These are phyloP conservation scores for Cephus cinctus DNA, from an alignment of 1,140 invertebrate species.

Conservation along the genomic window DNA sequence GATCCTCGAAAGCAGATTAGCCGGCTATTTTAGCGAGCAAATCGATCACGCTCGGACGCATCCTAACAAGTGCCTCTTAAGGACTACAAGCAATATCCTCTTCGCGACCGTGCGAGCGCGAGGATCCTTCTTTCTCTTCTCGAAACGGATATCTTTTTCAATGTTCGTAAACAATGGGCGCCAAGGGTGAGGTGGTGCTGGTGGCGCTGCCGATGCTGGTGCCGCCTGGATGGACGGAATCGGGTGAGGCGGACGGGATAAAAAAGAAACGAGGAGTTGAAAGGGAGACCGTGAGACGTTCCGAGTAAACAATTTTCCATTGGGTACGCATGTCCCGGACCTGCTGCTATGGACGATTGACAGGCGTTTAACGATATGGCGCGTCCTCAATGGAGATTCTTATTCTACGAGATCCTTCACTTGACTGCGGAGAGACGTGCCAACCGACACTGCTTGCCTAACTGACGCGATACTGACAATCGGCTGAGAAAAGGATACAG, in stretches of 20 bases:
- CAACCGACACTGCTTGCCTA: too few species aligned
- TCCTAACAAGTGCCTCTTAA: constrained; percentile 51
- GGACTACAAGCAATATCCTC: constrained; percentile 32
- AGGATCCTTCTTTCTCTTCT: constrained; percentile 21
- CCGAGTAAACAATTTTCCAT: constrained; percentile 13
- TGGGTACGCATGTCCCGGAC: constrained; percentile 1
- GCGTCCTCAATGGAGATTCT: constrained; percentile 14
- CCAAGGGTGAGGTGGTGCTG: too few species aligned
- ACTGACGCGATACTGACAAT: too few species aligned
- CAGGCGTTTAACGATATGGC: constrained; percentile 29
- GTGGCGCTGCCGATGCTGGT: too few species aligned
- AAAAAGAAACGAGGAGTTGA: constrained; percentile 4
- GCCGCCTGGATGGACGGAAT: constrained; percentile 7
- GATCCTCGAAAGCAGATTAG: constrained; percentile 53
- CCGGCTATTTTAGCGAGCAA: constrained; percentile 33
- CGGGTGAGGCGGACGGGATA: too few species aligned
- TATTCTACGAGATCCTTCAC: constrained; percentile 32
- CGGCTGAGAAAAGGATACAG: too few species aligned
- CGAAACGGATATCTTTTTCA: constrained; percentile 31
- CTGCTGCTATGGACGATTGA: constrained; percentile 18
- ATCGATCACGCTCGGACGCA: constrained; percentile 50
- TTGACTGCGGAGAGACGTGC: constrained; percentile 10
- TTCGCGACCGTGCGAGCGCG: constrained; percentile 33
- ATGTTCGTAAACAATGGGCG: constrained; percentile 19
- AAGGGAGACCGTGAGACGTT: constrained; percentile 4